Base-by-base conservation (phyloP, 2,113 vertebrate genomes). In the Spheniscus mendiculus region DNA sequence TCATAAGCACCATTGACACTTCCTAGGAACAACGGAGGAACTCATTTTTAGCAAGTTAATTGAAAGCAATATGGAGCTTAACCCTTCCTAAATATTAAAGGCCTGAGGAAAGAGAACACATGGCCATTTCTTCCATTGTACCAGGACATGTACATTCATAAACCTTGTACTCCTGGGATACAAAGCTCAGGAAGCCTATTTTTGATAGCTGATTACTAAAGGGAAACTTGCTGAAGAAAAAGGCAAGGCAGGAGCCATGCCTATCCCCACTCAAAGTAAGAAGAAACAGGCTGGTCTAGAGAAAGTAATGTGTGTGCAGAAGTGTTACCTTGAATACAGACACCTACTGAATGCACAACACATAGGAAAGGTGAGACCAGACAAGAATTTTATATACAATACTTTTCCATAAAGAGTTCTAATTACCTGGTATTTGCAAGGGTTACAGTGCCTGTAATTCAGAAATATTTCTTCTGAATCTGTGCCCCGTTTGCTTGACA, bases 1-100 rank as follows among this genome's bases (percentile, higher is more conserved):
- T 95, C 92, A 97, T 96, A 95, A 97, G 96, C 93, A 96, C 93
- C 86, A 93, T 6, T 83, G 84, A 78, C 74, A 97, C 93, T 97
- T 97, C 69, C 91, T 32, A 94, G 84, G 52, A 96, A 76, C 77
- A 94, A 83, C 1, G 5, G 67, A 98, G 80, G 92, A 96, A 95
- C 53, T 93, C 55, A 89, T 97, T 96, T 92, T 97, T 95, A 87
- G 87, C 42, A 56, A 96, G 81, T 94, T 97, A 96, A 95, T 96
- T 97, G 94, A 96, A 67, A 97, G 91, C 65, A 96, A 91, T 93
- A 90, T 59, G 22, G 76, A 87, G 83, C 74, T 95, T 97, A 95
- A 97, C 85, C 90, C 73, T 89, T 83, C 56, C 52, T 61, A 72
- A 71, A 89, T 95, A 94, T 92, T 95, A 87, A 94, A 95, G 47